Conservation (phyloP, 2,888 invertebrate genomes). For the Diadegma fenestrale region DNA sequence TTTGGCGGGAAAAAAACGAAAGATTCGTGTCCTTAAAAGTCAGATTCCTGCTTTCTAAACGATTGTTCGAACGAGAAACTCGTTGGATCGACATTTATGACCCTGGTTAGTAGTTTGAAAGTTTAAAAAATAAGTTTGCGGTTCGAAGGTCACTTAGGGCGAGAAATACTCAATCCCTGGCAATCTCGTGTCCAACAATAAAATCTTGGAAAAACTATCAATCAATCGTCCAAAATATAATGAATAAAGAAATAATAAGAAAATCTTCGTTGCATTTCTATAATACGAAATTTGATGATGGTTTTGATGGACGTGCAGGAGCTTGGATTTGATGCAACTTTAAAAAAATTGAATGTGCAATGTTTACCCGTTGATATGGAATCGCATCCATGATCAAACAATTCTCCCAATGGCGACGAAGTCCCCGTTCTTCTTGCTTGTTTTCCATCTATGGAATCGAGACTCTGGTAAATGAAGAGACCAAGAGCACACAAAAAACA, state of each 20-base stretch:
- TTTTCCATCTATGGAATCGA: constrained; percentile 99
- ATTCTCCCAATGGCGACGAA: constrained; percentile 97
- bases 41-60: too few species aligned
- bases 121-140: too few species aligned
- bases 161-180: not conserved
- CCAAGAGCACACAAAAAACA: constrained; percentile 96
- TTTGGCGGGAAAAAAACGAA: too few species aligned
- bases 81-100: too few species aligned
- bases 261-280: not conserved
- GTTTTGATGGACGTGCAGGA: too few species aligned
- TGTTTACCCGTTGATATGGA: constrained; percentile 94
- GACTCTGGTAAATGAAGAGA: constrained; percentile 97
- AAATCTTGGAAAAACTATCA: not conserved
- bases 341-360: not conserved
- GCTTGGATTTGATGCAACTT: too few species aligned
- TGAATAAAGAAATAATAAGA: not conserved
- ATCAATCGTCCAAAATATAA: not conserved
- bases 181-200: not conserved
- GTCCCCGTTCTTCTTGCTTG: constrained; percentile 98
- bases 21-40: too few species aligned
- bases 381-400: constrained; percentile 99
- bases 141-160: not conserved
- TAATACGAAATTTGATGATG: too few species aligned
- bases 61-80: too few species aligned
- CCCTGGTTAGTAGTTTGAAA: too few species aligned